A percentile compares a stretch with the other conserved stretches of the same genome.
Conservation (phyloP, 2,113 vertebrate genomes). For the Saguinus imperator region DNA sequence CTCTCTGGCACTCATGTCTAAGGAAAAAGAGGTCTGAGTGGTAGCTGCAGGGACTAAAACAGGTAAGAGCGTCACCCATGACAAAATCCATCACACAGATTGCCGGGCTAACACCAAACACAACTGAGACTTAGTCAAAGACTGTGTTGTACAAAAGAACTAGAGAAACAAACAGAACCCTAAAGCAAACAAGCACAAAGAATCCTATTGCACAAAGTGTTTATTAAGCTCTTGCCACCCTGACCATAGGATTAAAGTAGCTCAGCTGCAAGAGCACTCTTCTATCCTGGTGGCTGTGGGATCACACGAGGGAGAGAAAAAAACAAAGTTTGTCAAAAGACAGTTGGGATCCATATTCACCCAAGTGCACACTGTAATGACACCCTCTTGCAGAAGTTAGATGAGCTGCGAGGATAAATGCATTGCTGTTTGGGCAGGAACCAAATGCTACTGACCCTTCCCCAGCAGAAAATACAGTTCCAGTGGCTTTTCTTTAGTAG, state of each 20-base stretch:
- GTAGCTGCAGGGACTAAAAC: not conserved
- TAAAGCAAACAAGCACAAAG: not conserved
- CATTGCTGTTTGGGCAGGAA: not conserved
- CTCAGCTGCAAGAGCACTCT: not conserved
- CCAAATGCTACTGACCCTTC: fast-evolving
- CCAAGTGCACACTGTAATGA: fast-evolving
- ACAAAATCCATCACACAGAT: not conserved
- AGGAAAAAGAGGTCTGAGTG: not conserved
- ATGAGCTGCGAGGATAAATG: fast-evolving
- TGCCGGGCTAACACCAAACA: not conserved
- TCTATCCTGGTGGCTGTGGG: not conserved
- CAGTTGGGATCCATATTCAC: fast-evolving
- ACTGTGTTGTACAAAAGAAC: not conserved
- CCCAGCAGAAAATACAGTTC: not conserved
- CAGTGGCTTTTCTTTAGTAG: not conserved
- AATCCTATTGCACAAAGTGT: not conserved
- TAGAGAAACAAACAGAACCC: not conserved
- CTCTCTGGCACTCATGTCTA: too few relatives aligned
- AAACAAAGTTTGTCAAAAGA: not conserved
- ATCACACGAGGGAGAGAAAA: not conserved
- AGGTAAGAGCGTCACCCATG: not conserved
- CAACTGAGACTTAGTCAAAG: not conserved
- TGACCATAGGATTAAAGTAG: not conserved
- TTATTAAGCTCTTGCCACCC: not conserved
- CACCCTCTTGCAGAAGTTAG: not conserved